Base-by-base conservation (phyloP, 2,113 vertebrate genomes). In the Scatophagus argus region DNA sequence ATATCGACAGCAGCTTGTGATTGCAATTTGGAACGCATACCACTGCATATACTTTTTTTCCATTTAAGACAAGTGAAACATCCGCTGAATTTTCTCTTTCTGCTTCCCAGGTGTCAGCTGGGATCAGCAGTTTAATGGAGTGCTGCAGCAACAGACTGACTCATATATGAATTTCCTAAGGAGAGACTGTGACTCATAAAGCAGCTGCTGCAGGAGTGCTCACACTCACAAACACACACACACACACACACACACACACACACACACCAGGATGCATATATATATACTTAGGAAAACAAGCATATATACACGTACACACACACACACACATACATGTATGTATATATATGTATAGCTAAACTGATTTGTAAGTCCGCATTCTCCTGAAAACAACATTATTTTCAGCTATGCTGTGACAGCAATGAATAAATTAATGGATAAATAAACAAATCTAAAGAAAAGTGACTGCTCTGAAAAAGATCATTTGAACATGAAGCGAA, bases 171-270 rank as follows among this genome's bases (percentile, higher is more conserved):
- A 64, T 74, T 74, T 79, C 41, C 74, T 61, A 49, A 71, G 54
- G 38, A 83, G 69, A 36, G 59, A 62, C 73, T 51, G 56, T 88
- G 82, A 92, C 80, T 90, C 87, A 89, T 54, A 83, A 79, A 70
- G 79, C 36, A 71, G 70, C 74, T 74, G 54, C 81, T 73, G 69
- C 64, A 73, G 76, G 58, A 62, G 21, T 1, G 39, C 8, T 65
- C 29, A 59, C 66, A 62, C 51, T 8, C 38, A 55, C 56, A 81
- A 27, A 82, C 80, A 75, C n/a, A n/a, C 29, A 59, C 66, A 62
- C 51, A 6, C 38, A 55, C 56, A 81, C 23, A 82, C 80, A 75
- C 29, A 59, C 66, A 62, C 51, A 6, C 38, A 55, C 56, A 81
- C 23, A 82, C 80, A 75, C 83, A 60, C 55, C 19, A 23, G 46